Conservation (phyloP, 1,140 invertebrate species). For the Bursaphelenchus mucronatus region DNA sequence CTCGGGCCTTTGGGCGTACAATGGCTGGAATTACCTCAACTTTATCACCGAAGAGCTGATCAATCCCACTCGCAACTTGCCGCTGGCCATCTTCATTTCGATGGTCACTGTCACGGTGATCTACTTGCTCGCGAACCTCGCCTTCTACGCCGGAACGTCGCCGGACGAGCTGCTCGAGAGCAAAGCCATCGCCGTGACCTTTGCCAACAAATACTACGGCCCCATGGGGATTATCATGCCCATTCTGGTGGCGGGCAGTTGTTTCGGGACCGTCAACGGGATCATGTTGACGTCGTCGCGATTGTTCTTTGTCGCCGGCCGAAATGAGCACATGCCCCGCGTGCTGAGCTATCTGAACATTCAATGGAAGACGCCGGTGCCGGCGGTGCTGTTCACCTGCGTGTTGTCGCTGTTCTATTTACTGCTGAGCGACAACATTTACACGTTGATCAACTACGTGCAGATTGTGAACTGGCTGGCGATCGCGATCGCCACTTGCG, state of each 20-base stretch:
- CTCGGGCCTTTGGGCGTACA: constrained; percentile 97
- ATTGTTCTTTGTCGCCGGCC: constrained; percentile 60
- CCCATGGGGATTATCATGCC: constrained; percentile 89
- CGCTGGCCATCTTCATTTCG: constrained; percentile 88
- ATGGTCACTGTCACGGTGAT: constrained; percentile 87
- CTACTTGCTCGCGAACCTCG: constrained; percentile 88
- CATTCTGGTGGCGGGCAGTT: constrained; percentile 92
- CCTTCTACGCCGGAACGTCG: constrained; percentile 89
- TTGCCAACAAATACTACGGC: constrained; percentile 85
- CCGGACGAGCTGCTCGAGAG: constrained; percentile 79
- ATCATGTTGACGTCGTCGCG: constrained; percentile 91
- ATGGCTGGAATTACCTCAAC: constrained; percentile 74
- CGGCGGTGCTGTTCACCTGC: constrained; percentile 62
- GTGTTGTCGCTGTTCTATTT: constrained; percentile 73
- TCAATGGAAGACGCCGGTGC: constrained; percentile 55
- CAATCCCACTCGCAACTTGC: constrained; percentile 91
- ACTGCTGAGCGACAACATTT: constrained; percentile 77
- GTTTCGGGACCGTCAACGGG: constrained; percentile 96
- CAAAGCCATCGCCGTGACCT: constrained; percentile 94
- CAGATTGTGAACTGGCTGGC: constrained; percentile 97
- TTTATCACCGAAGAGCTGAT: constrained; percentile 76
- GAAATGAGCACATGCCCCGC: constrained; percentile 58
- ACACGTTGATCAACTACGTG: constrained; percentile 91
- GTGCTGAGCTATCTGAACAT: constrained; percentile 58
- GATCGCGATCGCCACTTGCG: constrained; percentile 88